These are phyloP conservation scores for Alexandromys fortis DNA, from an alignment of 2,113 vertebrate genomes.

Conservation along the genomic window DNA sequence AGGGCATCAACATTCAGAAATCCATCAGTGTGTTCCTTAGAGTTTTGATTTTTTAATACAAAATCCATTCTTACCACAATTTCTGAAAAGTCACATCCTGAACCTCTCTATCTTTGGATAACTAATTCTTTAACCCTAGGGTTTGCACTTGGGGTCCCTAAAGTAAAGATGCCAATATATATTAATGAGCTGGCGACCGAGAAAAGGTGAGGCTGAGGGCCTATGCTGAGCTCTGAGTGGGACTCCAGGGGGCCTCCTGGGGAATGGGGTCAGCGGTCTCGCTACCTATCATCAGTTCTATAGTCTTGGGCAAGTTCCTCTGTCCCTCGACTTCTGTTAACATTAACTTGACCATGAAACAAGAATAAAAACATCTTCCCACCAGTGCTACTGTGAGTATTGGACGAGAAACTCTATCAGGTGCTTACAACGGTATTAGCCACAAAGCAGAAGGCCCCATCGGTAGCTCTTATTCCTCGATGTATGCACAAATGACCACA, in stretches of 20 bases:
- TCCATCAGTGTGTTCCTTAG: not conserved
- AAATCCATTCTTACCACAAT: not conserved
- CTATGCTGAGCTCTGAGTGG: not conserved
- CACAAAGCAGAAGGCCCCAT: not conserved
- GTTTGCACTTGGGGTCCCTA: not conserved
- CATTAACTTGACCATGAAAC: not conserved
- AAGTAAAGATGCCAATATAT: not conserved
- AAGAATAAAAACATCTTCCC: not conserved
- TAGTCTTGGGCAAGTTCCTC: not conserved
- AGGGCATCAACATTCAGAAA: not conserved
- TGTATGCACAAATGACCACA: not conserved
- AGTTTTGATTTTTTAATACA: not conserved
- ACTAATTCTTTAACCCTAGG: conserved; percentile 13
- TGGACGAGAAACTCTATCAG: not conserved
- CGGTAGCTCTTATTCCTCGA: not conserved
- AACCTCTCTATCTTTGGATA: not conserved
- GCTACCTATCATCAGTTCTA: not conserved
- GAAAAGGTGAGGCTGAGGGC: not conserved
- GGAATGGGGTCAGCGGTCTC: not conserved
- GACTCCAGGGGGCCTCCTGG: not conserved
- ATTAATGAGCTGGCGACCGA: not conserved
- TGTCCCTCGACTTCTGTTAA: not conserved
- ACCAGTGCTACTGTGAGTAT: not conserved
- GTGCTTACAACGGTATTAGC: not conserved
- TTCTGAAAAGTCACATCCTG: conserved; percentile 47